Base-by-base conservation (phyloP, 35 echinoderm and acorn worm species). In the Apostichopus parvimensis region DNA sequence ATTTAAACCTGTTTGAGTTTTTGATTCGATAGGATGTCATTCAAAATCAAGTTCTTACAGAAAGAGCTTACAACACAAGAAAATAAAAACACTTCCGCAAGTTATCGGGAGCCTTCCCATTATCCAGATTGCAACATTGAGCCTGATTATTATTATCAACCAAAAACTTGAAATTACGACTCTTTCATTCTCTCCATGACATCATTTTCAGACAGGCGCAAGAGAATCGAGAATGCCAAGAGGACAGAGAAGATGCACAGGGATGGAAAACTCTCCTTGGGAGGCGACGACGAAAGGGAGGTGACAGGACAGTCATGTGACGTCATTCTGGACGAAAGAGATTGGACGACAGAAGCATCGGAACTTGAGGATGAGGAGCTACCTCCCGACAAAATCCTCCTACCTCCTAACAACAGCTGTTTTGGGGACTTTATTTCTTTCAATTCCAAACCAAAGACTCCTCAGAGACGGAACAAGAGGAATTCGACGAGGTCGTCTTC, bases 341-440 rank as follows among this genome's bases (percentile, higher is more conserved):
- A n/a, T 57, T 87, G 55, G 52, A n/a, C 18, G 58, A 57, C 8
- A 84, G 53, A 18, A 21, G 6, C 0, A 23, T n/a, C 73, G 12
- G 61, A 88, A 6, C 62, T 45, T 21, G 64, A 28, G 8, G 61
- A 72, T 34, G 61, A 72, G 28, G 45, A 88, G 4, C 21, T 72
- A 15, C 83, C 83, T 22, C 77, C 77, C 0, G 9, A 72, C 58
- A 22, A 9, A 78, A 23, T 17, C 8, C 34, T 45, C 34, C 34
- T 45, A 45, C 64, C 64, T 68, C n/a, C 85, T 11, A 52, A 72
- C 18, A 66, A 1, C 24, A 64, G 45, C 25, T 26, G 45, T 28
- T 72, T 88, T 7, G 28, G 62, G 9, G 86, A 88, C 57, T 88
- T 66, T 54, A 21, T 88, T 17, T 65, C 21, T 72, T 72, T 18